These are phyloP conservation scores for Schrankia costaestrigalis DNA, from an alignment of 2,888 invertebrate species.

Conservation along the genomic window DNA sequence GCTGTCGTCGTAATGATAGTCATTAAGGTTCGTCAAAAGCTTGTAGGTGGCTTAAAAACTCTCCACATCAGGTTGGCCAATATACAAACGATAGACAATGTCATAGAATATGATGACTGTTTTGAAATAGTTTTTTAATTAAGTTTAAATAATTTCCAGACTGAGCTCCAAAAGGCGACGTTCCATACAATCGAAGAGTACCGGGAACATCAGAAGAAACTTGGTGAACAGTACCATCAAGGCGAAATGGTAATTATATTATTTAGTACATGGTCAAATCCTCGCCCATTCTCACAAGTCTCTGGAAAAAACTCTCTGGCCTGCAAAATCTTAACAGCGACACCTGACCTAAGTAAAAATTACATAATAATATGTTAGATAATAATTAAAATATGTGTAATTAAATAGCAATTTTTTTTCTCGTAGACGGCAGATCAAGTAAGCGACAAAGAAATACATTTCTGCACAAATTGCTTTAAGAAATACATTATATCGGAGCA, in stretches of 20 bases:
- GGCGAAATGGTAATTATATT: slow-evolving; percentile 2
- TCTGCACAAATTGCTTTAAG: slow-evolving; percentile 74
- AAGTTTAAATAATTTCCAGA: slow-evolving; percentile 26
- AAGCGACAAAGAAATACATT: slow-evolving; percentile 47
- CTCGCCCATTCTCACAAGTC: too few species aligned
- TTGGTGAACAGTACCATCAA: slow-evolving; percentile 45
- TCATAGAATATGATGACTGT: too few species aligned
- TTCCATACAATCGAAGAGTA: slow-evolving; percentile 64
- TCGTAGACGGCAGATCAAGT: slow-evolving; percentile 20
- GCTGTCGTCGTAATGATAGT: too few species aligned
- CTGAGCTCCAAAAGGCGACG: slow-evolving; percentile 33
- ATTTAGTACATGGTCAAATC: background rate
- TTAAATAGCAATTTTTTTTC: background rate
- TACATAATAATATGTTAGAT: too few species aligned
- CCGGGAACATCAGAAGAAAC: slow-evolving; percentile 58
- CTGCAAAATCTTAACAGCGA: too few species aligned
- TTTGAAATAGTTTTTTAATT: too few species aligned
- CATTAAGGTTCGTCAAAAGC: too few species aligned
- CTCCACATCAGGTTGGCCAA: too few species aligned
- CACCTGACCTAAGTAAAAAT: too few species aligned
- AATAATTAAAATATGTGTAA: background rate
- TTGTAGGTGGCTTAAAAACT: too few species aligned
- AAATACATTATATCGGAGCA: slow-evolving; percentile 51
- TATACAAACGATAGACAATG: too few species aligned
- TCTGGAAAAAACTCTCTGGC: too few species aligned